phyloP scores from a whole-genome alignment of 2,797 vertebrate genomes.

The Rhyacichthys aspro region DNA sequence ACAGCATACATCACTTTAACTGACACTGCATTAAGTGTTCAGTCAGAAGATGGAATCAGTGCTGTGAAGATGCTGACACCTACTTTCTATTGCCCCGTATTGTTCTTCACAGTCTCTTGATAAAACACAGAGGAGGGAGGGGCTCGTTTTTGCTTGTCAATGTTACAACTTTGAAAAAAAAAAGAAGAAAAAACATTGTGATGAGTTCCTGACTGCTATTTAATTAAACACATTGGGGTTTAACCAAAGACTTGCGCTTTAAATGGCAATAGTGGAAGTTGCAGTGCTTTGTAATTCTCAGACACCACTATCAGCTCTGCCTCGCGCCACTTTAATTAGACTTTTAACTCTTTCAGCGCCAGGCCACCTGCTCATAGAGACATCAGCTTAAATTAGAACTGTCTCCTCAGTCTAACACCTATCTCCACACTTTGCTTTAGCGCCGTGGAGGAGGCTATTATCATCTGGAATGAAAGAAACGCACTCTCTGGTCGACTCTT shows the following conservation, averaged over 20 bases:
- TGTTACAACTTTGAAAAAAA: conserved; percentile 31
- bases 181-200: conserved; percentile 19
- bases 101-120: too few species aligned
- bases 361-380: conserved; percentile 20
- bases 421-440: neutral
- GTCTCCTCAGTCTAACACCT: conserved; percentile 1
- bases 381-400: conserved; percentile 10
- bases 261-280: conserved; percentile 50
- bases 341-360: conserved; percentile 36
- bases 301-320: conserved; percentile 46
- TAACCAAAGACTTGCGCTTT: conserved; percentile 43
- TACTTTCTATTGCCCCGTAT: neutral
- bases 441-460: too few species aligned
- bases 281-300: conserved; percentile 42
- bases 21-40: neutral
- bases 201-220: conserved; percentile 53
- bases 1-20: too few species aligned
- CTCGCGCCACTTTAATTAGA: conserved; percentile 51
- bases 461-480: too few species aligned
- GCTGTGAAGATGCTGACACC: neutral
- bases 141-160: conserved; percentile 31
- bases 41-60: neutral
- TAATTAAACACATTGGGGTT: conserved; percentile 59
- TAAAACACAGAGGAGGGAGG: too few species aligned
- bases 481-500: too few species aligned